These are phyloP conservation scores for Fregata magnificens DNA, from an alignment of 2,113 vertebrate species.

Conservation along the genomic window DNA sequence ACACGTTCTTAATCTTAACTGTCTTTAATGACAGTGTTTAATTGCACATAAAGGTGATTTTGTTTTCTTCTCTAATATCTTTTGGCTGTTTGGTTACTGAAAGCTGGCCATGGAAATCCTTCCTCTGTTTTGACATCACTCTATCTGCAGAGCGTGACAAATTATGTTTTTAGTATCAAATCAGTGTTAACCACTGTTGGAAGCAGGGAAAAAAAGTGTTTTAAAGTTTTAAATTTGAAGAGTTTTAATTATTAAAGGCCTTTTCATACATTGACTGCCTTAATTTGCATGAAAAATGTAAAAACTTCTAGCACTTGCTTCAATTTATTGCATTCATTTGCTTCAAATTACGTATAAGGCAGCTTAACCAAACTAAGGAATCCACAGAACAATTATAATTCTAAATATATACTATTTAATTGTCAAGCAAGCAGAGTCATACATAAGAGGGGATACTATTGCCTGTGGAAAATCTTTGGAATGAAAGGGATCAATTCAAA, in stretches of 20 bases:
- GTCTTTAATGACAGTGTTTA: neutral
- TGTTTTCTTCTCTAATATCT: neutral
- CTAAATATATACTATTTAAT: neutral
- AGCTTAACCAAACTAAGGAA: neutral
- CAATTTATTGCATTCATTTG: neutral
- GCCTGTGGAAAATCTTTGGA: neutral
- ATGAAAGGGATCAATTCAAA: neutral
- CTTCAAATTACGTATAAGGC: neutral
- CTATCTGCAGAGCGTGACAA: neutral
- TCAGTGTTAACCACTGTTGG: neutral
- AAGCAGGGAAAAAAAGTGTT: neutral
- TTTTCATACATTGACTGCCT: neutral
- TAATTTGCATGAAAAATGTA: slow-evolving; percentile 24
- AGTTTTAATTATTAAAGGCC: neutral
- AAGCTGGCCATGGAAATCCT: neutral
- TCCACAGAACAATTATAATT: neutral
- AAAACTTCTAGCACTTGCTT: neutral
- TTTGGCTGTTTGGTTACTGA: neutral
- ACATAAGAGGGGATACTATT: neutral
- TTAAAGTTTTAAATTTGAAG: neutral
- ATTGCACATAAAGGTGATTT: neutral
- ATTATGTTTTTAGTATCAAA: neutral
- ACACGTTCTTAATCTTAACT: neutral
- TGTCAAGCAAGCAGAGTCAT: neutral
- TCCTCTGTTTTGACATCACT: neutral